These are phyloP conservation scores for Drosophila quasianomalipes DNA, from an alignment of 2,888 invertebrate species.

Conservation along the genomic window DNA sequence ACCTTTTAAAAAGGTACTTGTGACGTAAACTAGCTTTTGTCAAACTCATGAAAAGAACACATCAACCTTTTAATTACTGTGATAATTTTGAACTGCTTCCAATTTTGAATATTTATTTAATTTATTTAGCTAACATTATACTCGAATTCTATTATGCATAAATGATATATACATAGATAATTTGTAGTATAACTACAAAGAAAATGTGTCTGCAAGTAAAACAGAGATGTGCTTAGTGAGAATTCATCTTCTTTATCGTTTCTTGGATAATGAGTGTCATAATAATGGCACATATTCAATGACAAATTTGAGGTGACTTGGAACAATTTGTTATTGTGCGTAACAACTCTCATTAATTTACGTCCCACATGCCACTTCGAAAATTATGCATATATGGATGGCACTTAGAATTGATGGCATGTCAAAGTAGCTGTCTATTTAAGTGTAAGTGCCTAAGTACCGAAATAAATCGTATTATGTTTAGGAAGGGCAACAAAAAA, in stretches of 20 bases:
- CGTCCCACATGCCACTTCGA: conserved; percentile 14
- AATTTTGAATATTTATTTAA: neutral
- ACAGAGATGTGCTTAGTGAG: neutral
- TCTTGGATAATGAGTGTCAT: too few species aligned
- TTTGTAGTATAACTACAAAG: neutral
- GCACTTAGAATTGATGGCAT: neutral
- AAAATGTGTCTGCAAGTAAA: neutral
- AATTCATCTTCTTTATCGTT: neutral
- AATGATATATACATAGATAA: neutral
- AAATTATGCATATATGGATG: conserved; percentile 16
- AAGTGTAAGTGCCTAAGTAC: conserved; percentile 3
- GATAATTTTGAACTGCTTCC: neutral
- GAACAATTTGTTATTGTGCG: conserved; percentile 17
- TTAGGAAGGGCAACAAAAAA: neutral
- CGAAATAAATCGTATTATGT: conserved; percentile 6
- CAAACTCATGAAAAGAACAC: neutral
- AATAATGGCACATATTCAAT: neutral
- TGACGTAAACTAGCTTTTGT: too few species aligned
- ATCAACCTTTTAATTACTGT: neutral
- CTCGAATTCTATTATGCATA: neutral
- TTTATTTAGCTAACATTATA: neutral
- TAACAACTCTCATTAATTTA: conserved; percentile 19
- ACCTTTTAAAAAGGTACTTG: neutral
- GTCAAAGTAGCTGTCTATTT: conserved; percentile 11
- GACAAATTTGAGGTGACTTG: conserved; percentile 6